phyloP scores from a whole-genome alignment of 2,797 vertebrate species.

The Petrocephalus sullivani region DNA sequence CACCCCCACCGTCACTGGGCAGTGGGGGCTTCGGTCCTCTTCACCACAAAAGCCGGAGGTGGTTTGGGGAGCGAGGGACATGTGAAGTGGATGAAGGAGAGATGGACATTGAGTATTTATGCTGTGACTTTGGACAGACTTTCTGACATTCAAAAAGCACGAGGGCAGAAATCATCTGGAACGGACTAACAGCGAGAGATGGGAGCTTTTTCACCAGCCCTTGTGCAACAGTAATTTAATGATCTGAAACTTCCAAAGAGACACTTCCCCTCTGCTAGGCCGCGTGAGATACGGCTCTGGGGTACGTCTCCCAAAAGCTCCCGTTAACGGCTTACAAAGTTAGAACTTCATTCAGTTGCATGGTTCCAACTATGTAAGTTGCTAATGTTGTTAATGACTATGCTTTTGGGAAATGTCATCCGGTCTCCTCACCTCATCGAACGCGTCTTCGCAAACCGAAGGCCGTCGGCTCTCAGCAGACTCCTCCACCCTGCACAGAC shows the following conservation, averaged over 20 bases:
- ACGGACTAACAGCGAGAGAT: not conserved
- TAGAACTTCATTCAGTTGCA: not conserved
- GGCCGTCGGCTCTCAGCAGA: not conserved
- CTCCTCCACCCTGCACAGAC: not conserved
- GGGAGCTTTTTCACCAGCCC: not conserved
- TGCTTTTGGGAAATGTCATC: not conserved
- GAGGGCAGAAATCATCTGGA: too few relatives aligned
- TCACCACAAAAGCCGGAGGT: not conserved
- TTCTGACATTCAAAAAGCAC: not conserved
- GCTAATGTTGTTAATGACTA: not conserved
- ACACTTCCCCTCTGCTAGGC: not conserved
- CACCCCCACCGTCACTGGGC: not conserved
- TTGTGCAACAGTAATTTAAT: not conserved
- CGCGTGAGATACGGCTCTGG: not conserved
- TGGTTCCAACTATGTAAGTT: not conserved
- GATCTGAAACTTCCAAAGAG: not conserved
- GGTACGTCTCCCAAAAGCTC: not conserved
- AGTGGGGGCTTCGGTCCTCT: not conserved
- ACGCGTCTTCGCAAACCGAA: slow-evolving; percentile 16
- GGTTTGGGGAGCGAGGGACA: not conserved
- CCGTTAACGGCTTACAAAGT: not conserved
- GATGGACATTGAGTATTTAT: not conserved
- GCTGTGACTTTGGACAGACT: not conserved
- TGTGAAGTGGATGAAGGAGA: not conserved
- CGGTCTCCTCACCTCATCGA: slow-evolving; percentile 30